Conservation (phyloP, 1,140 invertebrate genomes). For the Drosophila carrolli region DNA sequence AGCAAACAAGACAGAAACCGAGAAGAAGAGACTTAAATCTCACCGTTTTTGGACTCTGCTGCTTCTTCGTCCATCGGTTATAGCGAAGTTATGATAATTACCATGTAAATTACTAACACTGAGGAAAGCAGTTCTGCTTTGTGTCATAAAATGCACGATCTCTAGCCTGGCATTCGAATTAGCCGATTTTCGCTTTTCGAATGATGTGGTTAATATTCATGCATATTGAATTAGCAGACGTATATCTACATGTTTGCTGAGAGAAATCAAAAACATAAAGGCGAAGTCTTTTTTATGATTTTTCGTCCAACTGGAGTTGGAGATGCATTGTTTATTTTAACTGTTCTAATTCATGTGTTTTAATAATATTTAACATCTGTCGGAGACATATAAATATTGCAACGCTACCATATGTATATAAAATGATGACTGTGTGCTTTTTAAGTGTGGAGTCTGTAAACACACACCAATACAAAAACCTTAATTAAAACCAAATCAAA, state of each 20-base stretch:
- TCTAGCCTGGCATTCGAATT: slow-evolving; percentile 53
- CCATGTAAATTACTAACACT: slow-evolving; percentile 65
- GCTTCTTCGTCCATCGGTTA: slow-evolving; percentile 40
- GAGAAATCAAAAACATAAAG: slow-evolving; percentile 18
- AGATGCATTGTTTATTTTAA: no score
- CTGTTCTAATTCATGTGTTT: no score
- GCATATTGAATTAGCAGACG: slow-evolving; percentile 5
- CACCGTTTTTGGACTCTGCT: slow-evolving; percentile 44
- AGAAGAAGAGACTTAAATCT: slow-evolving; percentile 39
- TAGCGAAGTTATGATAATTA: slow-evolving; percentile 76
- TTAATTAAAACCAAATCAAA: no score
- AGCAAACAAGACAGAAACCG: slow-evolving; percentile 13
- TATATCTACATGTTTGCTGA: not conserved
- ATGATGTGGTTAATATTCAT: slow-evolving; percentile 16
- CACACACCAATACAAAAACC: no score
- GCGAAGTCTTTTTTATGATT: not conserved
- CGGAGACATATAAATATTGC: no score
- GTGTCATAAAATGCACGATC: slow-evolving; percentile 28
- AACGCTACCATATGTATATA: no score
- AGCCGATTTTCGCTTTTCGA: slow-evolving; percentile 49
- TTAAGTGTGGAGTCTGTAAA: no score
- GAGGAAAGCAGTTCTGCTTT: slow-evolving; percentile 52
- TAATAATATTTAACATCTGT: no score
- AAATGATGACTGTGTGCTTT: no score
- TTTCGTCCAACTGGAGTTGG: no score